These are phyloP conservation scores for Lates calcarifer DNA, from an alignment of 2,113 vertebrate genomes.

Conservation along the genomic window DNA sequence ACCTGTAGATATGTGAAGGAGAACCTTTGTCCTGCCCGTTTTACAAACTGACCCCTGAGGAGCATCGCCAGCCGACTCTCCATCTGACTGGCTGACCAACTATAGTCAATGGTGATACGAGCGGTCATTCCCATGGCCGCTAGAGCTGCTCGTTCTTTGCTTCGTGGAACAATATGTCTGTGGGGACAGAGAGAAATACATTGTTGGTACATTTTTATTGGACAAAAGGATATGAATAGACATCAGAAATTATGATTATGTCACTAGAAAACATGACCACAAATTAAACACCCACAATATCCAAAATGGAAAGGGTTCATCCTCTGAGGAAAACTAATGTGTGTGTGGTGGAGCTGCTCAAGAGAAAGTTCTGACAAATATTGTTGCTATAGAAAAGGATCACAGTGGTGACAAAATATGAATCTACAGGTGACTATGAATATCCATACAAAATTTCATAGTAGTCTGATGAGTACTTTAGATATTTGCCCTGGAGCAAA, in stretches of 20 bases:
- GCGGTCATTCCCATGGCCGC: slow-evolving; percentile 31
- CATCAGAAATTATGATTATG: no score
- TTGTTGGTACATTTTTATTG: background rate
- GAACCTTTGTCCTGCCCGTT: slow-evolving; percentile 34
- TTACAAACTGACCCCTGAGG: slow-evolving; percentile 54
- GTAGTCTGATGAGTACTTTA: background rate
- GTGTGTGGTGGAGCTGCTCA: no score
- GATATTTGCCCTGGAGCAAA: background rate
- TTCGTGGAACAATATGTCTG: slow-evolving; percentile 25
- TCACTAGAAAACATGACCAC: background rate
- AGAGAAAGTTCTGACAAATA: no score
- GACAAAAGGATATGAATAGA: background rate
- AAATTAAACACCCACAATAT: no score
- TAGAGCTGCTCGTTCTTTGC: slow-evolving; percentile 27
- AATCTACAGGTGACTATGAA: background rate
- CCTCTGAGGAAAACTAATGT: no score
- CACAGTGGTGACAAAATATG: background rate
- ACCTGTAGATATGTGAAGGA: slow-evolving; percentile 78
- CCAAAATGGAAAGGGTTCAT: no score
- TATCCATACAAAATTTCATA: background rate
- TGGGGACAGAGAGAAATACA: background rate
- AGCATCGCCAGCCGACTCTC: slow-evolving; percentile 54
- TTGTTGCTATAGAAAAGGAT: background rate
- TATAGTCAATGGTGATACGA: slow-evolving; percentile 68
- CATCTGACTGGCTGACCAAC: slow-evolving; percentile 72